Evolutionary conservation across 1,140 invertebrate species (phyloP).

Genomic region (Laupala kohalensis): DNA sequence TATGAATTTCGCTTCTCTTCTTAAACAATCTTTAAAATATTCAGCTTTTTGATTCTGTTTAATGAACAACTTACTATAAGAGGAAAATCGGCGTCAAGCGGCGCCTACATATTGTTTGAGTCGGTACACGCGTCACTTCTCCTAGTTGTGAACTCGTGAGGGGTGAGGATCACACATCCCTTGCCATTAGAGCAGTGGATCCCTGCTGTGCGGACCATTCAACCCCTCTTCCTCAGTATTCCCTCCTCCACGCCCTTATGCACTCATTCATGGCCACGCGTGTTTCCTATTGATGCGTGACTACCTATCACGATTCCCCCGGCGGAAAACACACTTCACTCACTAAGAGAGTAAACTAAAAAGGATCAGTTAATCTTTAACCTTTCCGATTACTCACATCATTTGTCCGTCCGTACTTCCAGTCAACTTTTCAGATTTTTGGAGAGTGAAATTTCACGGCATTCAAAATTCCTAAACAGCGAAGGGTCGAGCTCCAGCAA

Average conservation of each 20-base stretch:
- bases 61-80: too few relatives aligned
- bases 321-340: neutral
- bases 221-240: neutral
- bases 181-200: too few relatives aligned
- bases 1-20: too few relatives aligned
- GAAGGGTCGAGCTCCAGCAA: neutral
- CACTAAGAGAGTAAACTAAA: neutral
- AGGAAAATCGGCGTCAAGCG: too few relatives aligned
- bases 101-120: too few relatives aligned
- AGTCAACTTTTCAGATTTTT: too few relatives aligned
- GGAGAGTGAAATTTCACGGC: neutral
- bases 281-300: neutral
- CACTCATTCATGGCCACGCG: neutral
- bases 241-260: neutral
- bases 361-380: neutral
- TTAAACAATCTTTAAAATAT: too few relatives aligned
- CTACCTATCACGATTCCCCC: neutral
- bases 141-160: too few relatives aligned
- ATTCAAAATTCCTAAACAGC: neutral
- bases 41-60: too few relatives aligned
- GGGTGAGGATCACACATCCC: too few relatives aligned
- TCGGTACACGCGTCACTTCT: too few relatives aligned
- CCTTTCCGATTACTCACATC: neutral
- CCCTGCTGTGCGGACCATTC: too few relatives aligned
- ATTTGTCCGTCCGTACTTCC: neutral